Percentiles rank a stretch among this genome's conserved stretches.
Evolutionary conservation across 2,888 invertebrate genomes (phyloP).

Genomic region (Metellina segmentata): DNA sequence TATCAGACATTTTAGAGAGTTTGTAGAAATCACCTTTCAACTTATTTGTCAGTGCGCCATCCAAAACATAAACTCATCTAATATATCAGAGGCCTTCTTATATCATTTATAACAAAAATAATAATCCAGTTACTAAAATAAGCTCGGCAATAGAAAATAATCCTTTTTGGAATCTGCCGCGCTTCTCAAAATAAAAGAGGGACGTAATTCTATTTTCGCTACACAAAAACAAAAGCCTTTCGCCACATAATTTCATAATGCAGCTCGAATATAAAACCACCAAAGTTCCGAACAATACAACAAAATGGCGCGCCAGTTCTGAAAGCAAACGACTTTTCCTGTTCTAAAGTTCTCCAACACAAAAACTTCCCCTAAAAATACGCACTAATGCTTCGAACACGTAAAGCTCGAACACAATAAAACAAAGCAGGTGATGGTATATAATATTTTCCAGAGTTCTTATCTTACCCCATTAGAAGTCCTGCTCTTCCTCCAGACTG

Average conservation of each 20-base stretch:
- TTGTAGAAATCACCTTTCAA: too few relatives aligned
- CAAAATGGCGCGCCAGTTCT: not conserved
- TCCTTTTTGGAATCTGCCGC: too few relatives aligned
- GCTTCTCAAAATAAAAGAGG: not conserved
- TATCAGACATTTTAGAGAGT: too few relatives aligned
- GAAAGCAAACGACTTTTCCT: not conserved
- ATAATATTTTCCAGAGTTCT: not conserved
- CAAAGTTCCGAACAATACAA: not conserved
- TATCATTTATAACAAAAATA: too few relatives aligned
- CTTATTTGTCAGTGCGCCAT: too few relatives aligned
- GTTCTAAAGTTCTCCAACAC: not conserved
- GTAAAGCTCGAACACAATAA: not conserved
- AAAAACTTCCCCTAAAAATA: not conserved
- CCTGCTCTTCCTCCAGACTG: not conserved
- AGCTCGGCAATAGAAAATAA: too few relatives aligned
- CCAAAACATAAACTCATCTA: too few relatives aligned
- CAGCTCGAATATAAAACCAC: not conserved
- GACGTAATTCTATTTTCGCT: not conserved
- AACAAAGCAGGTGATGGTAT: not conserved
- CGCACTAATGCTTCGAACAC: not conserved
- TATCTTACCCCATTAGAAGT: not conserved
- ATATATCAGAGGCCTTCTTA: too few relatives aligned
- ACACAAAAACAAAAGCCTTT: not conserved
- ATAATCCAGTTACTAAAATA: too few relatives aligned
- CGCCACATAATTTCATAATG: not conserved